Evolutionary conservation across 1,140 invertebrate genomes (phyloP), one percentile per base, ranked within the genome.

Genomic region (Drosophila arawakana): DNA sequence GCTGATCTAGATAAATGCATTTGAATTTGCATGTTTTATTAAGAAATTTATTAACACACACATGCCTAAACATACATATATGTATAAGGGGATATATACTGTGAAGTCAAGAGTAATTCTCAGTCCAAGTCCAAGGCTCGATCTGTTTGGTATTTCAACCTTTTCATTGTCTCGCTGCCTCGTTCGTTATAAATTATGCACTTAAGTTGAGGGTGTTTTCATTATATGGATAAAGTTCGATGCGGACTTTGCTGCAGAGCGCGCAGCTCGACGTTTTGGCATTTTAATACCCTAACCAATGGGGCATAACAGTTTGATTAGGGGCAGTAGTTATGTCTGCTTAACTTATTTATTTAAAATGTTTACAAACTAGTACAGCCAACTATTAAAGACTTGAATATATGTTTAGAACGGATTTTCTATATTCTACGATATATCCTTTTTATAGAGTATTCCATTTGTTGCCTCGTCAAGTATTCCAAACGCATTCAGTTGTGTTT

Each of bases 11-110:
- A 89, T 89, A 89, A 89, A 89, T 89, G 84, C 81, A 89, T 89
- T 89, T 89, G 85, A 89, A 90, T 89, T 90, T 89, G 84, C 81
- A 81, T 89, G 75, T 89, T 89, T 89, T 89, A 89, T 89, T 89
- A 89, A 89, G 84, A 89, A 89, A 89, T 89, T 89, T 89, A 89
- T 89, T 89, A 89, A 89, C 84, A 79, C 77, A 78, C 65, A 72
- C 55, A 55, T 11, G 39, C 15, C 60, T 49, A 60, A 43, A 60
- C 37, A 44, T 10, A 41, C 5, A 25, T 50, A 3, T 50, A 34
- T 50, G 18, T 50, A 59, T 39, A 15, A 5, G 25, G 3, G 25
- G 4, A 30, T 57, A 6, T 57, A 21, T 41, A 41, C 44, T 37
- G 43, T 61, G 41, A 39, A 15, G 50, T 15, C 46, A 62, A 43